phyloP scores from a whole-genome alignment of 2,113 vertebrate genomes.

The Ellobius talpinus region DNA sequence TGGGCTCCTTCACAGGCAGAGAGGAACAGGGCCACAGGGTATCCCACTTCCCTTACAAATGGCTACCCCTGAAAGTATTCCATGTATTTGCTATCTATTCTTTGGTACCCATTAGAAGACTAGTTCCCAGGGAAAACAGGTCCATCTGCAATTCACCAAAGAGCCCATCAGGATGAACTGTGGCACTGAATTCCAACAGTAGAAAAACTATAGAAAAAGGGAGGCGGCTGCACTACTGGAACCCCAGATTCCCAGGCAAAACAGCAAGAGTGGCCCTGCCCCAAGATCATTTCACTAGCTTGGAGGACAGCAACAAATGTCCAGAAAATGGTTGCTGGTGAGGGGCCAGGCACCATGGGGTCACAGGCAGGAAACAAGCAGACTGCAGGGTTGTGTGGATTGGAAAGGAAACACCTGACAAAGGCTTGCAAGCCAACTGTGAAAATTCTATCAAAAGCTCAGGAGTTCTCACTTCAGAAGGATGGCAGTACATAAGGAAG shows the following conservation, averaged over 20 bases:
- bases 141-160: not conserved
- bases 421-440: not conserved
- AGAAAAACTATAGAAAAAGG: not conserved
- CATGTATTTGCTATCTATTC: not conserved
- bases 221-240: not conserved
- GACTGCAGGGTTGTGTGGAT: not conserved
- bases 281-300: not conserved
- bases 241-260: not conserved
- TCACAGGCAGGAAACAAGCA: not conserved
- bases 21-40: not conserved
- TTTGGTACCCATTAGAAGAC: not conserved
- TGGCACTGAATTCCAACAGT: not conserved
- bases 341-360: not conserved
- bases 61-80: not conserved
- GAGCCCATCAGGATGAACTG: not conserved
- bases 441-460: not conserved
- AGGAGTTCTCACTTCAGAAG: not conserved
- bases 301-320: not conserved
- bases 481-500: not conserved
- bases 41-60: not conserved
- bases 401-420: not conserved
- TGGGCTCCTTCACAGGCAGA: not conserved
- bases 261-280: not conserved
- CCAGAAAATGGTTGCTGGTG: not conserved
- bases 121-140: not conserved